Evolutionary conservation across 53 echinoderm and acorn worm genomes (phyloP).

Genomic region (Zoroaster sp.): DNA sequence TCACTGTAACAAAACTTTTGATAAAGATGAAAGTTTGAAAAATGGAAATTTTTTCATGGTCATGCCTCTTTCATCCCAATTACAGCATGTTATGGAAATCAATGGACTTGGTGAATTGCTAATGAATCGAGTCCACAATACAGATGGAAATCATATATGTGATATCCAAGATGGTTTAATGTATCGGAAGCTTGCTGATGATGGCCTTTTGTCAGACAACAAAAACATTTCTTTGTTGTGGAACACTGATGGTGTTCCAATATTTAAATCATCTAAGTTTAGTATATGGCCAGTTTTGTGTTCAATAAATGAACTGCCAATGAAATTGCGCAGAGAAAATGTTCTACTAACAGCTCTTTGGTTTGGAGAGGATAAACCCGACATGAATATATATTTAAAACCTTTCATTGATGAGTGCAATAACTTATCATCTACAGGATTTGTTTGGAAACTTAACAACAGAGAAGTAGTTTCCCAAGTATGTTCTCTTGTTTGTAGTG

Average conservation of each 20-base stretch:
- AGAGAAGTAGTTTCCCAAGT: neutral
- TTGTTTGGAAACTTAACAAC: neutral
- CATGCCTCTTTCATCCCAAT: neutral
- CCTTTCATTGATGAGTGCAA: neutral
- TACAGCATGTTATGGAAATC: neutral
- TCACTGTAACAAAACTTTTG: neutral
- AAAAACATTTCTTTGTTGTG: neutral
- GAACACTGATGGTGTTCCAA: neutral
- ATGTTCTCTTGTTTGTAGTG: neutral
- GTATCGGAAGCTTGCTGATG: neutral
- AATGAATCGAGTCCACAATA: neutral
- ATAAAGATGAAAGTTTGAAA: neutral
- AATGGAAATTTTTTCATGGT: neutral
- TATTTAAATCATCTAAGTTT: neutral
- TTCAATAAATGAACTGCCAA: neutral
- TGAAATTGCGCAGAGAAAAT: neutral
- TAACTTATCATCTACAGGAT: neutral
- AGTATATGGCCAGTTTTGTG: neutral
- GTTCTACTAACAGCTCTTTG: neutral
- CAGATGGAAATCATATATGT: neutral
- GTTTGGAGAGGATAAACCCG: neutral
- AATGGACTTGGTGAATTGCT: neutral
- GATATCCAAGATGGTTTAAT: neutral
- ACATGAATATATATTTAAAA: neutral
- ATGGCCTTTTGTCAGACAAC: neutral